Evolutionary conservation across 2,113 vertebrate genomes (phyloP), one percentile per base, ranked within the genome.

Genomic region (Ceyx margarethae): DNA sequence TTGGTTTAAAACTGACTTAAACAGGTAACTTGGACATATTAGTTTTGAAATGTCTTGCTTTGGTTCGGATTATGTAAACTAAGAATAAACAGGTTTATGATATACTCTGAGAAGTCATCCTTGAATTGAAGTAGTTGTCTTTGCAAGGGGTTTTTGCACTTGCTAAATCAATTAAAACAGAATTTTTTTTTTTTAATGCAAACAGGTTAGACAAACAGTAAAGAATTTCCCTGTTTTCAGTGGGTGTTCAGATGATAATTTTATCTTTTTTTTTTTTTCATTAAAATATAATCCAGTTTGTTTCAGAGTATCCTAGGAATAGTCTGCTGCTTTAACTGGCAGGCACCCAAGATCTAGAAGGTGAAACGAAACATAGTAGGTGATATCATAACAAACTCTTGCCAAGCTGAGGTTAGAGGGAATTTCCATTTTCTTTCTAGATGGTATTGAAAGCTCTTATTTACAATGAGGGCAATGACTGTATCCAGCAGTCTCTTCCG

Each of bases 371-470:
- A 79, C 48, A 26, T 48, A 78, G 54, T 60, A 58, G 69, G 71
- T 79, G 81, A 81, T 82, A 75, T 35, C 84, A 78, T 61, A 87
- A 81, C 43, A 81, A 83, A 62, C 33, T 67, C 72, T 80, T 92
- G 91, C 81, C 81, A 95, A 74, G 51, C 8, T 81, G 62, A 75
- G 61, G 62, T 85, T 85, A 87, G 66, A 94, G 69, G 71, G 85
- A 94, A 85, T 85, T 89, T 85, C 87, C 31, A 53, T 68, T 72
- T 85, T 81, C 64, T 74, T 56, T 87, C 48, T 67, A 60, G 61
- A 40, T 64, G 15, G 10, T 81, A 58, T 81, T 83, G 40, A 74
- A 83, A 75, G 67, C 28, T 85, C 43, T 72, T 62, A 31, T 60
- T 88, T 72, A 51, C 78, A 85, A 22, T 51, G 66, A 79, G 45